Evolutionary conservation across 2,797 vertebrate species (phyloP).

Genomic region (Peromyscus nudipes): DNA sequence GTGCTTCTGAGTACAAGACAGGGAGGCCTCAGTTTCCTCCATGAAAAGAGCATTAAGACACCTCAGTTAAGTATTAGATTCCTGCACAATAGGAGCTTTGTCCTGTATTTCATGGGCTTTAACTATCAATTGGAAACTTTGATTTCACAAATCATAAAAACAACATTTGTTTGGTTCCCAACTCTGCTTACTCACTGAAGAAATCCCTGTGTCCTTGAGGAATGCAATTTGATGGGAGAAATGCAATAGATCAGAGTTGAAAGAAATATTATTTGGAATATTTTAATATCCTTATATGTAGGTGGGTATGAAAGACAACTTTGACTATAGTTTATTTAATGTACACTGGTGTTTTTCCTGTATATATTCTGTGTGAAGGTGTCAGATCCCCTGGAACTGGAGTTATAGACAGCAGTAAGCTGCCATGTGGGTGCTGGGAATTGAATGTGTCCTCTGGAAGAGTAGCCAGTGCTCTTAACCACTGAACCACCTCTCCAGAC

Average conservation of each 20-base stretch:
- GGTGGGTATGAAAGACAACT: background rate
- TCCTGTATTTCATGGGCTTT: constrained; percentile 28
- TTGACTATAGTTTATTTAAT: too few relatives aligned
- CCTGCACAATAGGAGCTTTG: background rate
- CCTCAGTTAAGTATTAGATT: constrained; percentile 19
- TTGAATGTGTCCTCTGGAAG: too few relatives aligned
- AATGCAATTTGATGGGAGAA: constrained; percentile 27
- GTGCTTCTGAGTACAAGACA: background rate
- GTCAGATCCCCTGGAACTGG: too few relatives aligned
- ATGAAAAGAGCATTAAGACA: constrained; percentile 16
- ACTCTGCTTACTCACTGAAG: background rate
- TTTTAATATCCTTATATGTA: background rate
- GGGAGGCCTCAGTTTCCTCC: constrained; percentile 13
- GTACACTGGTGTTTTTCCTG: too few relatives aligned
- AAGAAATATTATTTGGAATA: background rate
- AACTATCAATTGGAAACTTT: constrained; percentile 30
- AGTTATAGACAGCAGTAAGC: too few relatives aligned
- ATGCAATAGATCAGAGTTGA: background rate
- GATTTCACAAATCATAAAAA: constrained; percentile 55
- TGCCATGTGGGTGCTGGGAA: too few relatives aligned
- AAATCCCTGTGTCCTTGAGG: background rate
- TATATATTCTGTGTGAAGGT: too few relatives aligned
- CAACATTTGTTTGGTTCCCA: constrained; percentile 4
- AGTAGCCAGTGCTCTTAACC: too few relatives aligned
- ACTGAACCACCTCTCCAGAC: too few relatives aligned